phyloP scores from a whole-genome alignment of 2,888 invertebrate species.

The Rotaria magnacalcarata region DNA sequence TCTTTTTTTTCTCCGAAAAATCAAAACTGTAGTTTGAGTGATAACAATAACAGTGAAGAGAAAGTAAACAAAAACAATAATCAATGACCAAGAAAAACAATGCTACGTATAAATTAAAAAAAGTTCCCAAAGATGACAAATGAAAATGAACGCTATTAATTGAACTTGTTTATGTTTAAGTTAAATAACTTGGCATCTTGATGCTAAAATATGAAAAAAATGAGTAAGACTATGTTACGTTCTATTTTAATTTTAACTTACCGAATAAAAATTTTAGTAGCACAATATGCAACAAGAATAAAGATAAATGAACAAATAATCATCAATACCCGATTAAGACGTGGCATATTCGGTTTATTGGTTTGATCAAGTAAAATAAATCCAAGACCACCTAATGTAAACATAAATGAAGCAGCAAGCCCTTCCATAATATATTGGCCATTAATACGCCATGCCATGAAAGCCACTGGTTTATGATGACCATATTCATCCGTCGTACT shows the following conservation, averaged over 20 bases:
- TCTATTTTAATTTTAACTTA: background rate
- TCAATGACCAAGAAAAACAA: too few species aligned
- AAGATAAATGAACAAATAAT: constrained; percentile 84
- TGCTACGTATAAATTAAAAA: too few species aligned
- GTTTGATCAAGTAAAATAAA: constrained; percentile 63
- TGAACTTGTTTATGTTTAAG: too few species aligned
- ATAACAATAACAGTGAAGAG: too few species aligned
- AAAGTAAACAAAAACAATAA: too few species aligned
- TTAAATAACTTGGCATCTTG: too few species aligned
- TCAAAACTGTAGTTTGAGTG: too few species aligned
- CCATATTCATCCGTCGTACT: constrained; percentile 64
- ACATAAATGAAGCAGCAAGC: constrained; percentile 89
- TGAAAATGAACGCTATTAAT: too few species aligned
- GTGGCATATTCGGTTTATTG: constrained; percentile 76
- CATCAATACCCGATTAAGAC: constrained; percentile 80
- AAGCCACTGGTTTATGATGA: constrained; percentile 88
- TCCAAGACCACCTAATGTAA: constrained; percentile 63
- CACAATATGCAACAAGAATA: constrained; percentile 85
- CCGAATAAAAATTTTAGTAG: constrained; percentile 93
- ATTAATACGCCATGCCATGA: constrained; percentile 95
- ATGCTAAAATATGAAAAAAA: too few species aligned
- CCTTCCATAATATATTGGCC: constrained; percentile 99
- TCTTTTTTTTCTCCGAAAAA: too few species aligned
- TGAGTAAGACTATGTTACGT: too few species aligned
- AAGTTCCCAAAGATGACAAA: too few species aligned